phyloP scores from a whole-genome alignment of 1,140 invertebrate genomes.

The Anastrepha obliqua region DNA sequence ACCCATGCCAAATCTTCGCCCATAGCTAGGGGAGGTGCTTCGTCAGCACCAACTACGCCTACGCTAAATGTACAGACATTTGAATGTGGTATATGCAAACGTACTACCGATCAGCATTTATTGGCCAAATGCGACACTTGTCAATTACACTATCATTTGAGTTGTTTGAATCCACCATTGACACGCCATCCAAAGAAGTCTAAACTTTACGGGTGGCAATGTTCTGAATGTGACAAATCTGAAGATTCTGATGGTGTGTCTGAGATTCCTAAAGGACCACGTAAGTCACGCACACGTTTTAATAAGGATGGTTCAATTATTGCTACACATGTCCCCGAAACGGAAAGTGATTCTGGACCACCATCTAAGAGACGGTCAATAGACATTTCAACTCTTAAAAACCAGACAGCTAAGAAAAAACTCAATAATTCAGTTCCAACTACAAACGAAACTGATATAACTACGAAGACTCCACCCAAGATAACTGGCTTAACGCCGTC shows the following conservation, averaged over 20 bases:
- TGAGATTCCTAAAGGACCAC: constrained; percentile 85
- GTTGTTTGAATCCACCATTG: constrained; percentile 93
- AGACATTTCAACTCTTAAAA: constrained; percentile 11
- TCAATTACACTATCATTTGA: constrained; percentile 92
- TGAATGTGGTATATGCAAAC: constrained; percentile 90
- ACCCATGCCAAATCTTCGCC: constrained; percentile 69
- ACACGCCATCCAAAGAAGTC: constrained; percentile 95
- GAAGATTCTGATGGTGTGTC: constrained; percentile 85
- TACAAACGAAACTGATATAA: neutral
- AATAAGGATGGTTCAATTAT: constrained; percentile 79
- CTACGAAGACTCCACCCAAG: neutral
- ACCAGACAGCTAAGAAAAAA: neutral
- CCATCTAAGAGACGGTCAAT: constrained; percentile 2
- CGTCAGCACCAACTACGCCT: constrained; percentile 57
- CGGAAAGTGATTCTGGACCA: constrained; percentile 21
- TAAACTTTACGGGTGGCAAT: constrained; percentile 95
- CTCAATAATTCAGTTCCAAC: constrained; percentile 3
- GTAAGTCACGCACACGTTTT: constrained; percentile 84
- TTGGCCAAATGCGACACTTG: constrained; percentile 96
- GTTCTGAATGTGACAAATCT: constrained; percentile 91
- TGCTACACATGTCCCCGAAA: neutral
- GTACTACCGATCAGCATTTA: constrained; percentile 88
- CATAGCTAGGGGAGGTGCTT: neutral
- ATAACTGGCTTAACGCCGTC: neutral
- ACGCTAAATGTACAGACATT: constrained; percentile 62